Evolutionary conservation across 2,113 vertebrate genomes (phyloP).

Genomic region (Seriola aureovittata): DNA sequence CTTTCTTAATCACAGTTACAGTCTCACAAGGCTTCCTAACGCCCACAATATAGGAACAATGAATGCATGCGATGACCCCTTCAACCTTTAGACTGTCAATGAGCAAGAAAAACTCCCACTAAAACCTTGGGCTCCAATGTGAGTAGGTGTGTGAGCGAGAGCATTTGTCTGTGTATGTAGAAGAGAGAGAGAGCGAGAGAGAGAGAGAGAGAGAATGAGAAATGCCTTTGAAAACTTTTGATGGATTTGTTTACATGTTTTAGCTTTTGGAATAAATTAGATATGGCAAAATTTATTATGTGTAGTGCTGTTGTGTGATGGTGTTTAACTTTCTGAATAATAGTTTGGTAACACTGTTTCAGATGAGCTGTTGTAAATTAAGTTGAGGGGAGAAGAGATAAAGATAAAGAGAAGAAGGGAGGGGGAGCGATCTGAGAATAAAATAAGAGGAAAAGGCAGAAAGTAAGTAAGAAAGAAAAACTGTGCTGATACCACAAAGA

Average conservation of each 20-base stretch:
- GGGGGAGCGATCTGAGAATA: background rate
- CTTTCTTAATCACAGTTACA: constrained; percentile 38
- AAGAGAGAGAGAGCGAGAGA: background rate
- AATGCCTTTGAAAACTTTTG: constrained; percentile 14
- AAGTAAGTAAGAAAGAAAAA: background rate
- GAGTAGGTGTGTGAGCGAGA: constrained; percentile 35
- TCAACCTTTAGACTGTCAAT: constrained; percentile 50
- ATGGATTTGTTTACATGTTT: constrained; percentile 32
- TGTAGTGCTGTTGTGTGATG: background rate
- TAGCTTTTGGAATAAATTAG: constrained; percentile 7
- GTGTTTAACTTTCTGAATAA: constrained; percentile 23
- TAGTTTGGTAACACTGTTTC: constrained; percentile 8
- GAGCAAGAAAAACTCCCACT: constrained; percentile 60
- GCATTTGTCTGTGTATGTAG: constrained; percentile 1
- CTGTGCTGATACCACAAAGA: background rate
- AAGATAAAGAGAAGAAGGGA: background rate
- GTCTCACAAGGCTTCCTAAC: constrained; percentile 41
- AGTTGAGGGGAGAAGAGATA: background rate
- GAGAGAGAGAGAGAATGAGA: background rate
- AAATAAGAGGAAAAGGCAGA: background rate
- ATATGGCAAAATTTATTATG: background rate
- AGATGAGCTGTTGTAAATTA: background rate
- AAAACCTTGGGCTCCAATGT: constrained; percentile 11
- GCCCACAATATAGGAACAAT: constrained; percentile 47
- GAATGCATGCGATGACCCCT: constrained; percentile 48